These are phyloP conservation scores for Rhabdornis inornatus DNA, from an alignment of 2,113 vertebrate species.

Conservation along the genomic window DNA sequence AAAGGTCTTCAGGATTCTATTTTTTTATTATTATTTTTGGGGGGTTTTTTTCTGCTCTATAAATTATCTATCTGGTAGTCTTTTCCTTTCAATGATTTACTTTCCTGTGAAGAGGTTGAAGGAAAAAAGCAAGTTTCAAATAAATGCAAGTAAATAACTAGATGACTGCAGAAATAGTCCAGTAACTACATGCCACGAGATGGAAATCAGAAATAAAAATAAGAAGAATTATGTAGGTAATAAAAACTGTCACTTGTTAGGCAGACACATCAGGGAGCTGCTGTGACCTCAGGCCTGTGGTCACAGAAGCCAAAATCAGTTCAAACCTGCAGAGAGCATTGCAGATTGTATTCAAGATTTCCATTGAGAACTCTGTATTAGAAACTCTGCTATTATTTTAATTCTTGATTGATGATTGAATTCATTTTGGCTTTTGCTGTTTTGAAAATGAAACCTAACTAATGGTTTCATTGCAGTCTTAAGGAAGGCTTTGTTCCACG, in stretches of 20 bases:
- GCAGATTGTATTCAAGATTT: neutral
- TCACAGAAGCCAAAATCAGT: neutral
- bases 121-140: neutral
- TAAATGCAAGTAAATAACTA: neutral
- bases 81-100: neutral
- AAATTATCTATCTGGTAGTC: neutral
- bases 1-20: neutral
- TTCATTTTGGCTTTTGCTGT: neutral
- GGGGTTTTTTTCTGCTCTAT: neutral
- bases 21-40: neutral
- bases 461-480: neutral
- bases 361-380: neutral
- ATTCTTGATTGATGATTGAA: neutral
- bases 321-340: neutral
- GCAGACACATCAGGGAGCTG: neutral
- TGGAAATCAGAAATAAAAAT: conserved; percentile 12
- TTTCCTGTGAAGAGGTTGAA: neutral
- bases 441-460: neutral
- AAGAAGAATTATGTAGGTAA: neutral
- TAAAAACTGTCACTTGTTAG: neutral
- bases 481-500: conserved; percentile 29
- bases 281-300: neutral
- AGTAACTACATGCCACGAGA: neutral
- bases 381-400: neutral
- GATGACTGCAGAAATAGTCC: neutral